Conservation (phyloP, 2,113 vertebrate species). For the Philantomba maxwellii region DNA sequence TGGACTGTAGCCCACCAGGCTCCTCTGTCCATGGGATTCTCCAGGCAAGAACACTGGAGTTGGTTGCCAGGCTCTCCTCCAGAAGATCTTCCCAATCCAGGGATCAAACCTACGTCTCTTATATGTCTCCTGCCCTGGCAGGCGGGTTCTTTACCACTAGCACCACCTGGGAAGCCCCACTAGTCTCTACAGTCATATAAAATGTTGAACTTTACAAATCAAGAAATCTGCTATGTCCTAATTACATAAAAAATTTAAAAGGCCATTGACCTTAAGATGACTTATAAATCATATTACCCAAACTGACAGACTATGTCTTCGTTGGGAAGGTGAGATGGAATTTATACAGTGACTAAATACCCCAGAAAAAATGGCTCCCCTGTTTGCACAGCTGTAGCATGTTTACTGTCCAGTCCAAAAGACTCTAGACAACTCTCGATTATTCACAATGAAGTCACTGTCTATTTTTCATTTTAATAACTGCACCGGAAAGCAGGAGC, state of each 20-base stretch:
- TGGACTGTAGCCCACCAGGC: neutral
- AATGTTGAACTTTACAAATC: neutral
- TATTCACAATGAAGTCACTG: neutral
- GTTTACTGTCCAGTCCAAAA: neutral
- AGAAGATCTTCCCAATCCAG: neutral
- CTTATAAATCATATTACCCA: neutral
- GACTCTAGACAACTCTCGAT: neutral
- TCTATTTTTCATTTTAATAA: constrained; percentile 1
- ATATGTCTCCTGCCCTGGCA: neutral
- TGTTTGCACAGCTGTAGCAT: neutral
- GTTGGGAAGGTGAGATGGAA: neutral
- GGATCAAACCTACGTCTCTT: neutral
- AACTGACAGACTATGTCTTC: neutral
- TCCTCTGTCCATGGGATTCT: neutral
- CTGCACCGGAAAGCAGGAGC: neutral
- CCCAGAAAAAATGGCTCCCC: neutral
- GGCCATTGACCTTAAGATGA: neutral
- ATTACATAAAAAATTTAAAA: neutral
- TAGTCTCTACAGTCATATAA: neutral
- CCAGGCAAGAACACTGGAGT: neutral
- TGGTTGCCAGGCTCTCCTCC: neutral
- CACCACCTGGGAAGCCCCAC: neutral
- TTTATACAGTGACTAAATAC: neutral
- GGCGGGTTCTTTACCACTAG: neutral
- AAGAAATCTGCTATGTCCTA: neutral